These are phyloP conservation scores for Taenioides sp. DNA, from an alignment of 2,797 vertebrate species.

Conservation along the genomic window DNA sequence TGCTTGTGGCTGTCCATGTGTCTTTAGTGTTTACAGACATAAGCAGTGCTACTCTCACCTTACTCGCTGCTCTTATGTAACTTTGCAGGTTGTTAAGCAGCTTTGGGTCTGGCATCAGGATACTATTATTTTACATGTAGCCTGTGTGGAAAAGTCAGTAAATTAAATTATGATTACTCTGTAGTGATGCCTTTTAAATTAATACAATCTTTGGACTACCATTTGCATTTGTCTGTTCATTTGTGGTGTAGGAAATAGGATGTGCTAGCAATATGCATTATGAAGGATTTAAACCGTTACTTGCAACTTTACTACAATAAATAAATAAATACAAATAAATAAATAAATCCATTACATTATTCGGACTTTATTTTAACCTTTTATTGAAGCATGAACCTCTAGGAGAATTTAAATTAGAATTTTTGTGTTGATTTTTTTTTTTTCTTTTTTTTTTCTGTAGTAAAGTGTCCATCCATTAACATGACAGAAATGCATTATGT, in stretches of 20 bases:
- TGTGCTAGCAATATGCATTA: no score
- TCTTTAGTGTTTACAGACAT: conserved; percentile 1
- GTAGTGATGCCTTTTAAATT: conserved; percentile 8
- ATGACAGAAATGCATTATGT: no score
- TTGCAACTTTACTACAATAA: no score
- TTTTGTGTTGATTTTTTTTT: no score
- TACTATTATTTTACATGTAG: conserved; percentile 14
- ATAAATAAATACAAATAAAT: no score
- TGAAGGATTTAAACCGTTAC: no score
- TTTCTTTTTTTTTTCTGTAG: no score
- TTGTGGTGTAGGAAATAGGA: no score
- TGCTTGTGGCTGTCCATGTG: neutral
- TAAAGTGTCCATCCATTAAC: no score
- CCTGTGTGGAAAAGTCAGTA: conserved; percentile 8
- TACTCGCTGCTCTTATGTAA: conserved; percentile 49
- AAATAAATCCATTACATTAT: neutral
- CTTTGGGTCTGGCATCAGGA: conserved; percentile 30
- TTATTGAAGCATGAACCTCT: neutral
- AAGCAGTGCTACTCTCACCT: conserved; percentile 6
- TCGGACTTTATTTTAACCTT: neutral
- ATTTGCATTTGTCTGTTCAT: no score
- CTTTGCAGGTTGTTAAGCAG: conserved; percentile 40
- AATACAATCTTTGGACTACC: neutral
- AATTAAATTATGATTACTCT: neutral
- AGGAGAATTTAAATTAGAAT: no score